Percentiles rank a stretch among this genome's conserved stretches.
These are phyloP conservation scores for Tipula lateralis DNA, from an alignment of 2,888 invertebrate genomes.

Conservation along the genomic window DNA sequence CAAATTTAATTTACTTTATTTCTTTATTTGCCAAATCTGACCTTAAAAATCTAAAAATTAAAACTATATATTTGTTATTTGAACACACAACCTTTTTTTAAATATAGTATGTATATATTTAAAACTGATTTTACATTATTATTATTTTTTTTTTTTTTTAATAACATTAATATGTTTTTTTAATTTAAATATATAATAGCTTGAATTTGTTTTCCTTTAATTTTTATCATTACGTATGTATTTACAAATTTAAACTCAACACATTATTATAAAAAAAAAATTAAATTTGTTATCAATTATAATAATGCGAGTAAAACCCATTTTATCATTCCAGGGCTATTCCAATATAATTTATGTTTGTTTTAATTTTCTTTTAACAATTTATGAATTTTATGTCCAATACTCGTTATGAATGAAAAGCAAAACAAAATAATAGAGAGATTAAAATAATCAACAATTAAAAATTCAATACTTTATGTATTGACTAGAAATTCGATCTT, in stretches of 20 bases:
- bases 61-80: background rate
- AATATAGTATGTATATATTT: too few relatives aligned
- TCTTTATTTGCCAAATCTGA: background rate
- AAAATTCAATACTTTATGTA: background rate
- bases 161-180: background rate
- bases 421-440: constrained; percentile 1
- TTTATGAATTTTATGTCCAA: background rate
- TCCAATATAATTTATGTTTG: background rate
- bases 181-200: background rate
- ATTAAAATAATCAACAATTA: background rate
- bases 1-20: background rate
- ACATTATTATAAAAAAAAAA: background rate
- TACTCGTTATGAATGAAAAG: background rate
- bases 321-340: background rate
- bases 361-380: background rate
- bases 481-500: constrained; percentile 3
- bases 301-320: background rate
- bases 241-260: background rate
- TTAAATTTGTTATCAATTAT: background rate
- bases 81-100: background rate
- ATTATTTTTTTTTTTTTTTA: background rate
- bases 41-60: background rate
- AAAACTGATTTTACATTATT: background rate
- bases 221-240: background rate
- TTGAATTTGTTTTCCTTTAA: background rate